These are phyloP conservation scores for Melipona beecheii DNA, from an alignment of 2,888 invertebrate genomes.

Conservation along the genomic window DNA sequence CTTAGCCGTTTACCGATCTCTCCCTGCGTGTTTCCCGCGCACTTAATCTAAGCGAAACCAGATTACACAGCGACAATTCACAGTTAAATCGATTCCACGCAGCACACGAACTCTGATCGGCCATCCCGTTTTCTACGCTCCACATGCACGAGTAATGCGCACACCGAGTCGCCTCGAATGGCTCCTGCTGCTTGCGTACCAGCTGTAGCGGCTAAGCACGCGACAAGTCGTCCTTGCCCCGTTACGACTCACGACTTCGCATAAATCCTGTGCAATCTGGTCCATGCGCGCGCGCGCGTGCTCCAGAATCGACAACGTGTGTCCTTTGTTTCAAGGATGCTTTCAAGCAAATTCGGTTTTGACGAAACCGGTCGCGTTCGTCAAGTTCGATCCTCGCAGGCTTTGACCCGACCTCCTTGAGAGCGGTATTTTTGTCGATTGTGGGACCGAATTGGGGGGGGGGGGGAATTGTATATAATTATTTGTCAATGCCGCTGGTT, in stretches of 20 bases:
- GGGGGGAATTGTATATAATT: neutral
- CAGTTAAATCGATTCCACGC: slow-evolving; percentile 14
- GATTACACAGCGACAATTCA: slow-evolving; percentile 31
- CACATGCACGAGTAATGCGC: slow-evolving; percentile 7
- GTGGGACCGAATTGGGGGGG: no score
- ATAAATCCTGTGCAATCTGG: neutral
- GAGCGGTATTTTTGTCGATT: neutral
- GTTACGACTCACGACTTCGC: neutral
- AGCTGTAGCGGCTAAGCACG: no score
- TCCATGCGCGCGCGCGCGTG: neutral
- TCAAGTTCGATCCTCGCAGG: neutral
- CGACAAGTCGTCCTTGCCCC: slow-evolving; percentile 6
- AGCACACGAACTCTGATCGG: neutral
- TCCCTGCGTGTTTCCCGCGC: neutral
- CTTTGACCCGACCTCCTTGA: neutral
- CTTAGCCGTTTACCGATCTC: slow-evolving; percentile 1
- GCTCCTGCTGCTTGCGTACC: no score
- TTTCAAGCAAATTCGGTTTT: neutral
- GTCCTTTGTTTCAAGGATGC: neutral
- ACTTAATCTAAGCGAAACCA: slow-evolving; percentile 25
- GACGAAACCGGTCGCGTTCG: neutral
- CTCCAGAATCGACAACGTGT: neutral
- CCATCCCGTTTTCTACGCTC: neutral
- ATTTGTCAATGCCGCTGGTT: neutral
- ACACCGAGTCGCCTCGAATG: neutral